phyloP scores from a whole-genome alignment of 1,140 invertebrate genomes.

The Lasaia peninsularis region DNA sequence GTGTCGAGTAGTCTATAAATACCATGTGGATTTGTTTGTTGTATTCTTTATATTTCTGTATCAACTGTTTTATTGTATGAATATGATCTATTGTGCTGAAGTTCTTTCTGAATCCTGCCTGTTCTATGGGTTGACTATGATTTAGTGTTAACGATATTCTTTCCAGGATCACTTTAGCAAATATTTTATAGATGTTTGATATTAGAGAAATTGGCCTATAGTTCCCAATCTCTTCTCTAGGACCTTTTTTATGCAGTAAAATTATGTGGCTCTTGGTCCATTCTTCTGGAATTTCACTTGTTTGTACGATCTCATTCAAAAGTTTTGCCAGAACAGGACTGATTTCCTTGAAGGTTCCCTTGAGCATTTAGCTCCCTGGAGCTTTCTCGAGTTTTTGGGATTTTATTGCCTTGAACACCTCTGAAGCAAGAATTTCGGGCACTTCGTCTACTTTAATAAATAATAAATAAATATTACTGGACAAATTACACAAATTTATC shows the following conservation, averaged over 20 bases:
- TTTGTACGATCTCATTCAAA: slow-evolving; percentile 9
- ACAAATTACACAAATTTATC: too few relatives aligned
- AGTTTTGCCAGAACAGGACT: slow-evolving; percentile 15
- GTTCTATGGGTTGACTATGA: too few relatives aligned
- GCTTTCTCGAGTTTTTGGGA: slow-evolving; percentile 25
- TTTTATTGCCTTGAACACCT: slow-evolving; percentile 21
- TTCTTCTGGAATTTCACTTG: slow-evolving; percentile 5
- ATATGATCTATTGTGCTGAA: too few relatives aligned
- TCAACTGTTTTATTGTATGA: not conserved
- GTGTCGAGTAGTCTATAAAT: slow-evolving; percentile 20
- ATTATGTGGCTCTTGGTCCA: slow-evolving; percentile 16
- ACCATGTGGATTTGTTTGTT: slow-evolving; percentile 19
- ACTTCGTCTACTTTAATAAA: slow-evolving; percentile 12
- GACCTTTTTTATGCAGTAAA: slow-evolving; percentile 22
- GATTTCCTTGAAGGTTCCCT: slow-evolving; percentile 13
- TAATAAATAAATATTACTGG: too few relatives aligned
- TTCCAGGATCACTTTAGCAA: too few relatives aligned
- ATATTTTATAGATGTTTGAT: slow-evolving; percentile 3
- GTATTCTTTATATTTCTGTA: slow-evolving; percentile 4
- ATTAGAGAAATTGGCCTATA: not conserved
- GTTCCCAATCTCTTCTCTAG: not conserved
- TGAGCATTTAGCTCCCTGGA: slow-evolving; percentile 18
- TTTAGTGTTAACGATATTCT: too few relatives aligned
- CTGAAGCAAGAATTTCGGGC: slow-evolving; percentile 17
- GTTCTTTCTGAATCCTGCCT: too few relatives aligned